A percentile compares a stretch with the other conserved stretches of the same genome.
These are phyloP conservation scores for Kryptolebias marmoratus DNA, from an alignment of 2,113 vertebrate genomes.

Conservation along the genomic window DNA sequence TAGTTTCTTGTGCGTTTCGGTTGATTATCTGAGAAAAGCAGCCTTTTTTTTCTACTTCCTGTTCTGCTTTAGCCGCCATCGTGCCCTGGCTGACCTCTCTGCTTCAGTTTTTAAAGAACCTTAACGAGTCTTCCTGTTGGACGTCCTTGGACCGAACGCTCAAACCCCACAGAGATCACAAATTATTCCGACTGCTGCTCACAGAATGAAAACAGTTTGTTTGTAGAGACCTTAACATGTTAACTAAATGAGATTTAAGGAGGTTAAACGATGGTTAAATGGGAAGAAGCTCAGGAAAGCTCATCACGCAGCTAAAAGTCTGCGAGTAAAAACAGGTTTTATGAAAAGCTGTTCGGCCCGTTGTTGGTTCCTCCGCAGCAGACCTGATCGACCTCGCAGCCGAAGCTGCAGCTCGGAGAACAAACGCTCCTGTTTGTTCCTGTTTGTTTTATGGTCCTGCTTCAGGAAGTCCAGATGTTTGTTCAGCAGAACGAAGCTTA, in stretches of 20 bases:
- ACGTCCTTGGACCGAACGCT: slow-evolving; percentile 18
- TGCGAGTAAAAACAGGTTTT: slow-evolving; percentile 39
- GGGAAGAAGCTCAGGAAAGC: no score
- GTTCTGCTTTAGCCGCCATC: neutral
- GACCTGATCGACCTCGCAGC: slow-evolving; percentile 8
- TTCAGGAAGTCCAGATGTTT: neutral
- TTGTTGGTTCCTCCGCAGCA: neutral
- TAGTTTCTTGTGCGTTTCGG: no score
- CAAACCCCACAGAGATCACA: no score
- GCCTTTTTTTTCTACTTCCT: neutral
- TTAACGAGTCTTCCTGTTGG: slow-evolving; percentile 24
- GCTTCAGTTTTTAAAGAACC: slow-evolving; percentile 38
- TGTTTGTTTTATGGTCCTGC: neutral
- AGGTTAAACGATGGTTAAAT: no score
- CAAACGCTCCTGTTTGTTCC: slow-evolving; percentile 1
- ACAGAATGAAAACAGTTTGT: no score
- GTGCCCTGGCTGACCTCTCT: slow-evolving; percentile 15
- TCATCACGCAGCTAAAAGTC: no score
- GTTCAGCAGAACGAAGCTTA: neutral
- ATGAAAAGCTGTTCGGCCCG: neutral
- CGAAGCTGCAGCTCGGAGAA: neutral
- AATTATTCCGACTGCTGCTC: no score
- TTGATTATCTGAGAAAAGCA: no score
- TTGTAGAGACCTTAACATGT: no score
- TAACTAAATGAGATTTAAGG: no score